Evolutionary conservation across 2,113 vertebrate genomes (phyloP).

Genomic region (Lophura nycthemera): DNA sequence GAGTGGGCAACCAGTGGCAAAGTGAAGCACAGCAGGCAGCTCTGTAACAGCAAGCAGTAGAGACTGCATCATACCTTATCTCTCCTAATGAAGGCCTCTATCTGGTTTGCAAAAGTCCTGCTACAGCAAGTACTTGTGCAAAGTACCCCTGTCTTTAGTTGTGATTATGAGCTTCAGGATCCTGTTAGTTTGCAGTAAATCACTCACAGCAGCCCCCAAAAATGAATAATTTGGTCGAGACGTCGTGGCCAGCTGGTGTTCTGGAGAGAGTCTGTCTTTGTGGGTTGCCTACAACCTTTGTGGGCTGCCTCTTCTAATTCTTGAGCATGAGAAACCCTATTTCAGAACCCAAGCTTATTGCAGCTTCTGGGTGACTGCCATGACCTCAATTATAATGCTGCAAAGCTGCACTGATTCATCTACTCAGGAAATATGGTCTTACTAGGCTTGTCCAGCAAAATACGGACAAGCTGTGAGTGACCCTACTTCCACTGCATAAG

Average conservation of each 20-base stretch:
- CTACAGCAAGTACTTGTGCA: slow-evolving; percentile 14
- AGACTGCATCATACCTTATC: neutral
- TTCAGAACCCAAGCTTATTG: slow-evolving; percentile 73
- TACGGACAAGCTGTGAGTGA: neutral
- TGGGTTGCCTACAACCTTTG: slow-evolving; percentile 69
- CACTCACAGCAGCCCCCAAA: slow-evolving; percentile 60
- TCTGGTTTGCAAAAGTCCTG: neutral
- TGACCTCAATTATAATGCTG: slow-evolving; percentile 51
- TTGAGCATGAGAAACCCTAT: slow-evolving; percentile 70
- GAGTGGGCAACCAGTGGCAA: neutral
- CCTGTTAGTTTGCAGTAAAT: slow-evolving; percentile 46
- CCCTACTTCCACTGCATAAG: neutral
- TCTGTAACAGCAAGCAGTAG: neutral
- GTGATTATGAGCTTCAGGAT: slow-evolving; percentile 44
- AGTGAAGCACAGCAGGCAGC: neutral
- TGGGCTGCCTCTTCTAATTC: slow-evolving; percentile 73
- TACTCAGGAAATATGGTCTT: slow-evolving; percentile 67
- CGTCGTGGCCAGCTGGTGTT: slow-evolving; percentile 49
- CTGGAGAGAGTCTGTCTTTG: slow-evolving; percentile 77
- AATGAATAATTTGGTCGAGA: slow-evolving; percentile 62
- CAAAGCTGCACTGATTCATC: slow-evolving; percentile 66
- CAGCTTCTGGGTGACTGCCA: slow-evolving; percentile 70
- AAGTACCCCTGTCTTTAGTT: neutral
- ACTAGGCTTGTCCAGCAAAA: neutral
- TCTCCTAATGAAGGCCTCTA: neutral